phyloP scores from a whole-genome alignment of 1,140 invertebrate species.

The Paraescarpia echinospica region DNA sequence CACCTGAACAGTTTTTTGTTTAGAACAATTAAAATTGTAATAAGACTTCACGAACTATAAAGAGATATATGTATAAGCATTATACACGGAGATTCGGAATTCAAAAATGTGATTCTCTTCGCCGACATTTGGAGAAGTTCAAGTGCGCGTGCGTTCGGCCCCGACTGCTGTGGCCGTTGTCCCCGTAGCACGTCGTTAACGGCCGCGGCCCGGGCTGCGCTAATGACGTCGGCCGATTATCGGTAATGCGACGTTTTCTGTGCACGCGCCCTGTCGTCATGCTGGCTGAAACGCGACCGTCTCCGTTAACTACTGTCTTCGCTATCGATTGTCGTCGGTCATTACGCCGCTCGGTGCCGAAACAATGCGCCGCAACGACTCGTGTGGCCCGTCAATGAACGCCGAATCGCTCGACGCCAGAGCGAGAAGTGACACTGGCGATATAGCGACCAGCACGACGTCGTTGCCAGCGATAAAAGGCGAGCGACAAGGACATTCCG shows the following conservation, averaged over 20 bases:
- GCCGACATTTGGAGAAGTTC: not conserved
- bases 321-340: not conserved
- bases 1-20: not conserved
- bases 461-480: not conserved
- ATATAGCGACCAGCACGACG: not conserved
- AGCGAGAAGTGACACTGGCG: not conserved
- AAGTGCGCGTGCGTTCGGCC: not conserved
- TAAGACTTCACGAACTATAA: not conserved
- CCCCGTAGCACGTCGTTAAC: not conserved
- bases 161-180: not conserved
- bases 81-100: no score
- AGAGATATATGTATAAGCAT: no score
- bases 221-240: not conserved
- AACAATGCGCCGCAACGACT: not conserved
- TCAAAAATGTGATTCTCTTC: no score
- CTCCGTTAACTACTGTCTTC: not conserved
- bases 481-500: no score
- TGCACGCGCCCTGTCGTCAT: not conserved
- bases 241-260: not conserved
- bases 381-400: not conserved
- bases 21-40: not conserved
- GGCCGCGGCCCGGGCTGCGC: no score
- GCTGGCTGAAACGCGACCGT: not conserved
- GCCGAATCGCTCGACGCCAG: not conserved
- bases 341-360: not conserved